Conservation (phyloP, 2,888 invertebrate genomes). For the Pecten maximus region DNA sequence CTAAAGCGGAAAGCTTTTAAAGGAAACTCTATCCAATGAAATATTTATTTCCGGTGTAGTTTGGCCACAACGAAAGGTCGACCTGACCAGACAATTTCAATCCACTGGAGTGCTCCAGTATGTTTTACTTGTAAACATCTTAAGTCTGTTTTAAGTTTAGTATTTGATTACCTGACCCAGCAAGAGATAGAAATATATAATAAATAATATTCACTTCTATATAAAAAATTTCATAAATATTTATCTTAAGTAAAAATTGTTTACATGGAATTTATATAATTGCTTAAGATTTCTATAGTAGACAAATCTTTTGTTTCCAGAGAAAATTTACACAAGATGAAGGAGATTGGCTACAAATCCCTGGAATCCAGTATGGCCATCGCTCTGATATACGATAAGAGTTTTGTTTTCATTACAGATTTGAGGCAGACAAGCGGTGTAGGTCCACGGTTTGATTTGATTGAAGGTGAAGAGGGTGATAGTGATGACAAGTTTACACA, state of each 20-base stretch:
- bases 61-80: not conserved
- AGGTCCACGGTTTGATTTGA: constrained; percentile 23
- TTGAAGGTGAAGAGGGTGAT: constrained; percentile 25
- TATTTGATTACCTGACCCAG: not conserved
- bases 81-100: not conserved
- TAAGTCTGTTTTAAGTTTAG: not conserved
- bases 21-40: constrained; percentile 13
- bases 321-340: not conserved
- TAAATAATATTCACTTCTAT: not conserved
- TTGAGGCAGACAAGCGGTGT: constrained; percentile 13
- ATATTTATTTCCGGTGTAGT: not conserved
- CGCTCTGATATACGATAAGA: constrained; percentile 8
- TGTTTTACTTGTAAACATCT: not conserved
- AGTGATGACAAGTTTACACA: constrained; percentile 27
- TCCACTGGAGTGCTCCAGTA: not conserved
- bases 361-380: not conserved
- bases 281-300: not conserved
- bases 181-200: not conserved
- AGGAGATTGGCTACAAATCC: constrained; percentile 1
- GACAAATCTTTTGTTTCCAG: not conserved
- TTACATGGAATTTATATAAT: not conserved
- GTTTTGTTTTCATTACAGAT: constrained; percentile 35
- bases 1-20: not conserved
- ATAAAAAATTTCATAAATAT: not conserved
- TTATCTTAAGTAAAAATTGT: not conserved